These are phyloP conservation scores for Pelodiscus sinensis DNA, from an alignment of 2,113 vertebrate species.

Conservation along the genomic window DNA sequence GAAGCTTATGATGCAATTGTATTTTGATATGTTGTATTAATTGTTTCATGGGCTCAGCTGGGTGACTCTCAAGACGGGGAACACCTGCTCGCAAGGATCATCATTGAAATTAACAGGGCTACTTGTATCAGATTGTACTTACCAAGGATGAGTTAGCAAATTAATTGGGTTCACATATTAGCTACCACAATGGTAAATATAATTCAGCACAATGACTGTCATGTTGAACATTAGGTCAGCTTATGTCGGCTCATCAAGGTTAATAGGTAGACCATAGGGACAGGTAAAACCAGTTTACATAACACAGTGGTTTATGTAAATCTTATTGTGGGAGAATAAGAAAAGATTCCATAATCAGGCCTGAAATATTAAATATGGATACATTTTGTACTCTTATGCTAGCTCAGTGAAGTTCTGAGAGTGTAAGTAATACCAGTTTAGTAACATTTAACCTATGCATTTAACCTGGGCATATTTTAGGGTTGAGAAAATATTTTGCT, in stretches of 20 bases:
- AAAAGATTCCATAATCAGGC: not conserved
- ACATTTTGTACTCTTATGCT: not conserved
- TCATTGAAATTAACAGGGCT: not conserved
- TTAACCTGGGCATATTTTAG: not conserved
- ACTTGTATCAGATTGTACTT: not conserved
- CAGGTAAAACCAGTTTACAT: not conserved
- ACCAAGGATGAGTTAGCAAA: not conserved
- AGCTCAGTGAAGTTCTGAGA: not conserved
- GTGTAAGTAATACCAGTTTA: not conserved
- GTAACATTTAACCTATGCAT: not conserved
- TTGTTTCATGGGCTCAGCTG: not conserved
- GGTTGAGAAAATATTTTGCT: not conserved
- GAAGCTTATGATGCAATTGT: too few relatives aligned
- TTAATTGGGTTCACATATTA: not conserved
- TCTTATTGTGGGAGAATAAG: not conserved
- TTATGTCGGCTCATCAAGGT: rapidly evolving
- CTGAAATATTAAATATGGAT: not conserved
- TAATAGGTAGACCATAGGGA: not conserved
- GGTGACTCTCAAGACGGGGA: not conserved
- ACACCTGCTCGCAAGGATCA: not conserved
- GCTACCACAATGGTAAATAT: not conserved
- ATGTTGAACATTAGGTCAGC: not conserved
- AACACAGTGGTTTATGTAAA: too few relatives aligned
- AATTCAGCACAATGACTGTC: not conserved
- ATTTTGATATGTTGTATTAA: not conserved